Percentiles rank a stretch among this genome's conserved stretches.
phyloP scores from a whole-genome alignment of 2,113 vertebrate species.

The Anoplopoma fimbria region DNA sequence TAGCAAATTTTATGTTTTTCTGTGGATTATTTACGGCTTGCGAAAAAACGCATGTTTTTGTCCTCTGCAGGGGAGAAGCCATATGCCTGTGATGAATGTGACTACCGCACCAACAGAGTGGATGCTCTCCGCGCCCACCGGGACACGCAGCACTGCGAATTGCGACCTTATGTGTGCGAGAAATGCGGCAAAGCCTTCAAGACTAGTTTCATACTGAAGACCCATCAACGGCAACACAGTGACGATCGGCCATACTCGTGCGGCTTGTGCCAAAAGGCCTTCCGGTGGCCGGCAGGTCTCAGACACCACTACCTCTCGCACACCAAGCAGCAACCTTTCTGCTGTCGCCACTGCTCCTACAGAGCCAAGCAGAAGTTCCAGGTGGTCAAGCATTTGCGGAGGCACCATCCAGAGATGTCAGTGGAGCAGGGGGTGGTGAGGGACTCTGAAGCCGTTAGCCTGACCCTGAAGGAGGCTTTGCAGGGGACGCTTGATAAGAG shows the following conservation, averaged over 20 bases:
- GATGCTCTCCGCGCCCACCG: constrained; percentile 92
- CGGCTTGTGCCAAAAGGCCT: constrained; percentile 88
- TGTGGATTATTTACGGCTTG: too few relatives aligned
- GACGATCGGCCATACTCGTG: constrained; percentile 91
- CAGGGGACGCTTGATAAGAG: constrained; percentile 67
- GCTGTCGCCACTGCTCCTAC: constrained; percentile 93
- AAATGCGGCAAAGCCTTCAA: constrained; percentile 98
- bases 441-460: constrained; percentile 80
- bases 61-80: constrained; percentile 90
- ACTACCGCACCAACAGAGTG: constrained; percentile 93
- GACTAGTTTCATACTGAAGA: constrained; percentile 94
- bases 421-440: constrained; percentile 88
- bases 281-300: constrained; percentile 95
- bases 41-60: not conserved
- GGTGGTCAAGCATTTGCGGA: constrained; percentile 82
- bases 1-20: too few relatives aligned
- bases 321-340: constrained; percentile 93
- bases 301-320: constrained; percentile 96
- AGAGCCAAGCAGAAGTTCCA: constrained; percentile 97
- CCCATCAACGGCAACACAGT: constrained; percentile 94
- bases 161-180: constrained; percentile 94
- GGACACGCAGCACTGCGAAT: constrained; percentile 91
- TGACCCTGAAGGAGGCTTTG: constrained; percentile 87
- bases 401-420: constrained; percentile 86
- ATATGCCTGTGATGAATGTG: constrained; percentile 89